Base-by-base conservation (phyloP, 2,888 invertebrate species). In the Schizotus pectinicornis region DNA sequence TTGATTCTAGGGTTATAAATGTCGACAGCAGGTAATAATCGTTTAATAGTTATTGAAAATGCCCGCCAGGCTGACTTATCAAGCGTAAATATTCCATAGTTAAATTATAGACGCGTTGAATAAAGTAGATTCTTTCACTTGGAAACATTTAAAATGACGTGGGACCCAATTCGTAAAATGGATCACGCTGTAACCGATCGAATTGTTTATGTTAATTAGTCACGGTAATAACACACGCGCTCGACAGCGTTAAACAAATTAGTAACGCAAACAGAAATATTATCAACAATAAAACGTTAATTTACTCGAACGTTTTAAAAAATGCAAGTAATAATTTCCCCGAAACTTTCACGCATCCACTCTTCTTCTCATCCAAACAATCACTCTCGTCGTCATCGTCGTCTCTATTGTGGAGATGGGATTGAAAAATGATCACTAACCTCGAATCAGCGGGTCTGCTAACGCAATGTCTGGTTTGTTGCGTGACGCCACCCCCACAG, bases 401-500 rank as follows among this genome's bases (percentile, higher is more conserved):
- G n/a, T n/a, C n/a, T n/a, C 12, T 8, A 38, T 12, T 8, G 5
- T 7, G 7, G 12, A 6, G 37, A 56, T 14, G 38, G 36, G 22
- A 55, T 14, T 9, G 35, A 42, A 48, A 43, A 36, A 35, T 22
- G 37, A 39, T 7, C 14, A 55, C 61, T 59, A 56, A 74, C 75
- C 74, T 74, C 22, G 72, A 63, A 55, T 75, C 75, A 43, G 74
- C 71, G 35, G 74, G 71, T 55, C 74, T 62, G 36, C 63, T 73
- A 34, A 88, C 79, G 70, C 91, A 92, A 65, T 88, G 85, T 46
- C 91, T 81, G 42, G 86, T 85, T 73, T 90, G 90, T 34, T 88
- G 86, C 37, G 89, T 86, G 48, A 91, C 85, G 11, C 90, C 90
- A 2, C 89, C 88, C 0, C 89, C 90, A 74, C 91, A 91, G n/a